A percentile compares a stretch with the other conserved stretches of the same genome.
Conservation (phyloP, 2,113 vertebrate species). For the Pseudois nayaur region DNA sequence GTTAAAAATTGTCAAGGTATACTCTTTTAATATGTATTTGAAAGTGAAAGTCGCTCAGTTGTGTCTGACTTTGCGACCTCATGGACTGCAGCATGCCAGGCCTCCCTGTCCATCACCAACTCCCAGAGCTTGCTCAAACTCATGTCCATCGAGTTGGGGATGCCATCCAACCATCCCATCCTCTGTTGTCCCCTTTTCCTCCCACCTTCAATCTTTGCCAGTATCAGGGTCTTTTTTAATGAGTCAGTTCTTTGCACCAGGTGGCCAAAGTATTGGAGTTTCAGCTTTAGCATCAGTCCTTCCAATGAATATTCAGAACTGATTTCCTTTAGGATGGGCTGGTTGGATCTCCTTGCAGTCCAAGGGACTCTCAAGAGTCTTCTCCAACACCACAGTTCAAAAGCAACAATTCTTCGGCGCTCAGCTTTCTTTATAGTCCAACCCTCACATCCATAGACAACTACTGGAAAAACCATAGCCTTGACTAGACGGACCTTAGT, state of each 20-base stretch:
- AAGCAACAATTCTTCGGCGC: accelerated
- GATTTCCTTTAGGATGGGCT: background rate
- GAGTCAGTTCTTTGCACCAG: background rate
- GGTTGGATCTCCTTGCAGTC: background rate
- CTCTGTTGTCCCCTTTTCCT: background rate
- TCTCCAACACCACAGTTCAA: background rate
- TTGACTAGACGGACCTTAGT: background rate
- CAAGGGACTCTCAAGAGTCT: background rate
- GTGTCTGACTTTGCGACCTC: accelerated
- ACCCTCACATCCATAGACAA: background rate
- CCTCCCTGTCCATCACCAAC: background rate
- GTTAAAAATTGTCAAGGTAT: background rate
- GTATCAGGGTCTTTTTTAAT: background rate
- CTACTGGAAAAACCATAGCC: background rate
- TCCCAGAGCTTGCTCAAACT: accelerated
- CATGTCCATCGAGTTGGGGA: background rate
- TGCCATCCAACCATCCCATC: background rate
- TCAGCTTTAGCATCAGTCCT: background rate
- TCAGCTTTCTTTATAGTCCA: background rate
- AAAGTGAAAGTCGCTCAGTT: background rate
- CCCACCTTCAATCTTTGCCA: background rate
- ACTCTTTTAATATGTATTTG: background rate
- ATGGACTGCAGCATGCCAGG: background rate
- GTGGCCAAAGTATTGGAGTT: background rate
- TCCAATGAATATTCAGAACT: background rate